Evolutionary conservation across 2,888 invertebrate genomes (phyloP), one percentile per base, ranked within the genome.

Genomic region (Enoplolaimus lenunculus): DNA sequence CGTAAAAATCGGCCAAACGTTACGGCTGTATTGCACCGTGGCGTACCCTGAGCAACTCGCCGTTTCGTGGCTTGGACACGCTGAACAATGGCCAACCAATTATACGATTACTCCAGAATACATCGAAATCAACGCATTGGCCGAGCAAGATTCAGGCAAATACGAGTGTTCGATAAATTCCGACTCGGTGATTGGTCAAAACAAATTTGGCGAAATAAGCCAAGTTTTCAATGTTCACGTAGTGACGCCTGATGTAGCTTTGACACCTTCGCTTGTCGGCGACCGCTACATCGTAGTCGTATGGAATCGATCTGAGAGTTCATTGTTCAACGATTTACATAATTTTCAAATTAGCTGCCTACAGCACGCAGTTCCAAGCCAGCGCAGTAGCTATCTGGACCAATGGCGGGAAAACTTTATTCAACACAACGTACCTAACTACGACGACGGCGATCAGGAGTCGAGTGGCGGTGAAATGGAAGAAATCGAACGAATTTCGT

Each of bases 211-310:
- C 7, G 45, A 45, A 45, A 45, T 21, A 21, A 13, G 7, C 33
- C 2, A 29, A 34, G 3, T n/a, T 3, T 66, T 66, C 31, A 7
- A 66, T 31, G 33, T 66, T 21, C 31, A 7, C 7, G 34, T 66
- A 2, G 7, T 66, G n/a, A n/a, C 31, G 34, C 67, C 67, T n/a
- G 67, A 66, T 31, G 7, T 66, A 34, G 7, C 3, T 16, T 34
- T 66, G 33, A 2, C n/a, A 2, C 26, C 67, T 3, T 13, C 34
- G 26, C 21, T 66, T 13, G 67, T 66, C 2, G 31, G 67, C 34
- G 67, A 66, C 34, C 67, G 34, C 34, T 66, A 66, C 31, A 34
- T 34, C 67, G 33, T 66, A 3, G n/a, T 66, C 2, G 13, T 7
- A 34, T 66, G 67, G 67, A 66, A 31, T 31, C 45, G 7, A 13